phyloP scores from a whole-genome alignment of 2,888 invertebrate species.

The Drosophila paracracens region DNA sequence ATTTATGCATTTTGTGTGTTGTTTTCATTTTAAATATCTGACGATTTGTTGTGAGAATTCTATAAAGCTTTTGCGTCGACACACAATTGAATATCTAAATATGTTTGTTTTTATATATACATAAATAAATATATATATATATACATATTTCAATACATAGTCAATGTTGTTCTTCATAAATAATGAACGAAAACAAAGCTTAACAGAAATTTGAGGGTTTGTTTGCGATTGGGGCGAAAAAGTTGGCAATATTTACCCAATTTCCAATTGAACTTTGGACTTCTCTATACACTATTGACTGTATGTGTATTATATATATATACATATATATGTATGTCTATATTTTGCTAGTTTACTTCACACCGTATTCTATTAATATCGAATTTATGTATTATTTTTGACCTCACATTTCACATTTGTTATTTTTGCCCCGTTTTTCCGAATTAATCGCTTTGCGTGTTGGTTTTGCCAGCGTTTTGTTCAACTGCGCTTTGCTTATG shows the following conservation, averaged over 20 bases:
- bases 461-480: conserved; percentile 46
- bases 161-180: conserved; percentile 17
- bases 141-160: conserved; percentile 4
- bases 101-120: background rate
- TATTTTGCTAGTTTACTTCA: conserved; percentile 5
- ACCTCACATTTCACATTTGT: conserved; percentile 41
- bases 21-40: conserved; percentile 59
- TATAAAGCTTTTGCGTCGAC: conserved; percentile 33
- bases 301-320: background rate
- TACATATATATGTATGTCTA: background rate
- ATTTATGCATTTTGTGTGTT: conserved; percentile 53
- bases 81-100: conserved; percentile 25
- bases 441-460: conserved; percentile 39
- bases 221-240: background rate
- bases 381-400: conserved; percentile 35
- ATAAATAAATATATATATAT: background rate
- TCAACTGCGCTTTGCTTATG: conserved; percentile 60
- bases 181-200: conserved; percentile 42
- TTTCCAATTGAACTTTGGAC: conserved; percentile 41
- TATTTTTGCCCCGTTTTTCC: conserved; percentile 24
- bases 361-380: conserved; percentile 64
- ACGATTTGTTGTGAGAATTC: conserved; percentile 43
- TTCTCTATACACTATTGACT: conserved; percentile 8
- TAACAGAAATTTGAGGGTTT: conserved; percentile 4
- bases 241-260: conserved; percentile 33